Evolutionary conservation across 2,888 invertebrate genomes (phyloP), one percentile per base, ranked within the genome.

Genomic region (Suillia variegata): DNA sequence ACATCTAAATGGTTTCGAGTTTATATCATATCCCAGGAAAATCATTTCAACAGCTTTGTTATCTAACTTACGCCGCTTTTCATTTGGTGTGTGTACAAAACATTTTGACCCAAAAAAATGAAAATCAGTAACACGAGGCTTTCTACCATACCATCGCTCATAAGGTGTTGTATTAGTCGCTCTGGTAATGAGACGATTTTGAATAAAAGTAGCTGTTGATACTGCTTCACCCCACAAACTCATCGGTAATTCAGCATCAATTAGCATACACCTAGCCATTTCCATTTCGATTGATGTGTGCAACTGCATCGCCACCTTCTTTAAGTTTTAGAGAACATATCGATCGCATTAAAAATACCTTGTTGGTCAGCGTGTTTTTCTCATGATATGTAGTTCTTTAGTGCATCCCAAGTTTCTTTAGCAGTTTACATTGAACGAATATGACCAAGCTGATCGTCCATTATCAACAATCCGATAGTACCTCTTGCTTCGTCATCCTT

Each of bases 1-100:
- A 10, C 49, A 60, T n/a, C 70, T 56, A 52, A 59, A 70, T 42
- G 66, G 67, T 59, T 68, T 70, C 17, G 68, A 69, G 3, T 64
- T 38, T 13, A 57, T 38, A 38, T 64, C 61, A 47, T 68, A 67
- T 13, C 67, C 67, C 0, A 70, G 15, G 45, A 71, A 67, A 54
- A 66, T 57, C 59, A 62, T 61, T 59, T 65, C 62, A 18, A 34
- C 18, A 22, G 62, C 67, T 20, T 21, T 61, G 34, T 42, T 12
- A 42, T 68, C 68, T 33, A 66, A 58, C 47, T 69, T 71, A 26
- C 50, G 34, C 24, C 66, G 33, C 50, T 62, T 65, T 31, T 59
- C 52, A 49, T 24, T 20, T n/a, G 67, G 64, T 20, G 68, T 21
- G 21, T 63, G 59, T 20, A 64, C 66, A 50, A 63, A 66, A 50